A percentile compares a stretch with the other conserved stretches of the same genome.
Evolutionary conservation across 1,140 invertebrate species (phyloP).

Genomic region (Platyscapa corneri): DNA sequence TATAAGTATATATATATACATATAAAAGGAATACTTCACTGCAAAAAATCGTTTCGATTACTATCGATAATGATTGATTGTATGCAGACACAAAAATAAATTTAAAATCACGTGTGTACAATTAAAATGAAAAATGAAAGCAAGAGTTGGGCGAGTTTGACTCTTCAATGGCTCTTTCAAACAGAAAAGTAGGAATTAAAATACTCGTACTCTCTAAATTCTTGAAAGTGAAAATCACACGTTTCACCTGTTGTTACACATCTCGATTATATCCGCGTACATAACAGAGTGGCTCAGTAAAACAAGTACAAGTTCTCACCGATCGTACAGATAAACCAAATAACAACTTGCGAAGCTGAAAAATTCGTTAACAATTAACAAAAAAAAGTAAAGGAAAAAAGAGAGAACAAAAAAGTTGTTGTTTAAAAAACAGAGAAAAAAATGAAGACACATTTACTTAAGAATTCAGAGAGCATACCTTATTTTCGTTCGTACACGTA

Average conservation of each 20-base stretch:
- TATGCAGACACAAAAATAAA: neutral
- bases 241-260: neutral
- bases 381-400: neutral
- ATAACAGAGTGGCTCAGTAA: conserved; percentile 37
- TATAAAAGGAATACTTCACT: conserved; percentile 37
- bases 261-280: neutral
- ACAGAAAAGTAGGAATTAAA: conserved; percentile 22
- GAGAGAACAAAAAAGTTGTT: neutral
- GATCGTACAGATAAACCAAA: conserved; percentile 35
- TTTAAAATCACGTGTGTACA: conserved; percentile 16
- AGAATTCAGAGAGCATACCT: conserved; percentile 53
- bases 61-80: neutral
- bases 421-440: neutral
- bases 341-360: conserved; percentile 48
- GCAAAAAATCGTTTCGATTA: neutral
- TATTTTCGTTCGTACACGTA: conserved; percentile 48
- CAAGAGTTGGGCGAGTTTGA: neutral
- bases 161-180: no score
- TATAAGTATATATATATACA: no score
- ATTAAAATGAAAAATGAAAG: conserved; percentile 5
- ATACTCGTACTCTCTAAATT: conserved; percentile 55
- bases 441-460: conserved; percentile 48
- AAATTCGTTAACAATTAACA: conserved; percentile 35
- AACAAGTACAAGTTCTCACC: conserved; percentile 26
- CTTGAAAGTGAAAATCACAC: conserved; percentile 28